phyloP scores from a whole-genome alignment of 2,797 vertebrate species.

The Catamblyrhynchus diadema region DNA sequence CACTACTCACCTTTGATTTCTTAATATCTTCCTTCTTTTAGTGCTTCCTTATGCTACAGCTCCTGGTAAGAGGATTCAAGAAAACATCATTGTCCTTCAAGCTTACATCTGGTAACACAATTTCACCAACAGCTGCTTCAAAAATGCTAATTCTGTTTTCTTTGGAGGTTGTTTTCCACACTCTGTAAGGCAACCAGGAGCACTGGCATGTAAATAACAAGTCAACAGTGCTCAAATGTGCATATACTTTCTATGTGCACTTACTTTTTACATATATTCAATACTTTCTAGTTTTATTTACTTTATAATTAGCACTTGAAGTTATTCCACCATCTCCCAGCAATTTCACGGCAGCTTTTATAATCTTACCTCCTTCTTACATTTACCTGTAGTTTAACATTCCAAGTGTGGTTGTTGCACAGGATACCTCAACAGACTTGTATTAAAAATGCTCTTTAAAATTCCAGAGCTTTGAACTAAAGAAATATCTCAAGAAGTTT shows the following conservation, averaged over 20 bases:
- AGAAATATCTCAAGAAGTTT: conserved; percentile 87
- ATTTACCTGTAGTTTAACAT: conserved; percentile 75
- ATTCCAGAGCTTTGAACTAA: conserved; percentile 92
- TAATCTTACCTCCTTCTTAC: conserved; percentile 18
- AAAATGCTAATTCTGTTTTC: background rate
- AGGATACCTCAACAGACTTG: conserved; percentile 79
- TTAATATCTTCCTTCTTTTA: background rate
- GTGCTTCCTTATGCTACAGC: background rate
- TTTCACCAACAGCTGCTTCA: background rate
- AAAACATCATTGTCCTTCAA: background rate
- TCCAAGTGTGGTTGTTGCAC: conserved; percentile 68
- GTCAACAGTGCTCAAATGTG: background rate
- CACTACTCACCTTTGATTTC: background rate
- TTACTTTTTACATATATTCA: background rate
- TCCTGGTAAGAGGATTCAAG: background rate
- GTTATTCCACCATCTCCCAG: background rate
- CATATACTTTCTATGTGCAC: background rate
- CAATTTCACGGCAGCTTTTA: background rate
- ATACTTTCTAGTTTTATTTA: background rate
- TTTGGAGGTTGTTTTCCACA: background rate
- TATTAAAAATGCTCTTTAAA: conserved; percentile 98
- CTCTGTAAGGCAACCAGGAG: background rate
- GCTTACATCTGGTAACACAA: background rate
- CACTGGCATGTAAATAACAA: background rate
- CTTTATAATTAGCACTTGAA: conserved; percentile 9